Evolutionary conservation across 1,140 invertebrate species (phyloP).

Genomic region (Drosophila truncata): DNA sequence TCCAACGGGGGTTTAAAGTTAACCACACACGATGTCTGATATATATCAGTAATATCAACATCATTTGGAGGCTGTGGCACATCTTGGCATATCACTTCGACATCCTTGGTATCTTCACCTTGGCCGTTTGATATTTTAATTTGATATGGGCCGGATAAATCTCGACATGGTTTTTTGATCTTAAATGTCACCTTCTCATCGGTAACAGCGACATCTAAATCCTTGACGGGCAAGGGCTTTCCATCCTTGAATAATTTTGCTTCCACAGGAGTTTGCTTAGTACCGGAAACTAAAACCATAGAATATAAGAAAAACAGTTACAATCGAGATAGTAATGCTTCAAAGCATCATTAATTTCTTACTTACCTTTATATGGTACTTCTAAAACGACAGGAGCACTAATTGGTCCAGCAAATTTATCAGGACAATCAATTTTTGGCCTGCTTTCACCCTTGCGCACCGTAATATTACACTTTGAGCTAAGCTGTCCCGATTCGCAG

Average conservation of each 20-base stretch:
- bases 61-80: constrained; percentile 94
- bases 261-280: constrained; percentile 93
- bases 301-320: constrained; percentile 18
- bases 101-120: constrained; percentile 94
- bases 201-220: constrained; percentile 94
- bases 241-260: constrained; percentile 96
- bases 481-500: constrained; percentile 93
- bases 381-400: constrained; percentile 92
- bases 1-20: constrained; percentile 96
- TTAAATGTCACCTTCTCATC: constrained; percentile 96
- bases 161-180: constrained; percentile 94
- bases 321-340: background rate
- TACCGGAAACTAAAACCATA: constrained; percentile 90
- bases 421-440: constrained; percentile 92
- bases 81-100: constrained; percentile 96
- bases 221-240: constrained; percentile 93
- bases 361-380: constrained; percentile 95
- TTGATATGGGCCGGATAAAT: constrained; percentile 93
- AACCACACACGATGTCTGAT: constrained; percentile 95
- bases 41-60: constrained; percentile 96
- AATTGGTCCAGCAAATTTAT: constrained; percentile 92
- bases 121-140: constrained; percentile 94
- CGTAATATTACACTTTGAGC: constrained; percentile 91
- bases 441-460: constrained; percentile 94
- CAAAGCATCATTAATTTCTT: background rate